Base-by-base conservation (phyloP, 2,113 vertebrate species). In the Peromyscus maniculatus region DNA sequence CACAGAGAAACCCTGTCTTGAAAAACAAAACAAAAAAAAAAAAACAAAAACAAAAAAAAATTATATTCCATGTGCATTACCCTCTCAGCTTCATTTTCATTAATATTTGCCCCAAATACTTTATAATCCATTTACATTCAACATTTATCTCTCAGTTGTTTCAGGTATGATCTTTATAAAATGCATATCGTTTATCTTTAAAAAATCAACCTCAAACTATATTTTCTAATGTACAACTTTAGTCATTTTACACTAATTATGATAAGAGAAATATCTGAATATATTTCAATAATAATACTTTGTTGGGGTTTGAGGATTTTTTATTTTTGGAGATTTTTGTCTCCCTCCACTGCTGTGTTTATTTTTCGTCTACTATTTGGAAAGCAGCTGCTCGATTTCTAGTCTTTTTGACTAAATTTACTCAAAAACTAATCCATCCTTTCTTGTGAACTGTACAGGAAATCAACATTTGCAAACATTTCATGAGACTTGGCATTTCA, bases 21-120 rank as follows among this genome's bases (percentile, higher is more conserved):
- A n/a, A n/a, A n/a, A n/a, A n/a, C n/a, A n/a, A n/a, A n/a, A n/a
- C n/a, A n/a, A n/a, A n/a, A n/a, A n/a, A 43, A 43, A 43, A 43
- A 43, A 43, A 43, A 43, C 2, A 43, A 43, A 43, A 43, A 43
- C 2, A 43, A 43, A 43, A 43, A 43, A 43, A 31, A 91, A 88
- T 96, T 95, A 2, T 84, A 21, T 75, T 92, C 92, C 92, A 49
- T 74, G 19, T 69, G 31, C 66, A 82, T 92, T 62, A 66, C 16
- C 46, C 26, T 10, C 7, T 36, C 6, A 59, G 11, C 9, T 86
- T 97, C 78, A 49, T 94, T 95, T 94, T 75, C 39, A 46, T 91
- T 86, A 67, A 49, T 89, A 91, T 84, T 89, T 91, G 3, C 33
- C 24, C 71, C 15, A 39, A 82, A 87, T 71, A n/a, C 4, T 36